Conservation (phyloP, 2,113 vertebrate species). For the Hypocryptadius cinnamomeus region DNA sequence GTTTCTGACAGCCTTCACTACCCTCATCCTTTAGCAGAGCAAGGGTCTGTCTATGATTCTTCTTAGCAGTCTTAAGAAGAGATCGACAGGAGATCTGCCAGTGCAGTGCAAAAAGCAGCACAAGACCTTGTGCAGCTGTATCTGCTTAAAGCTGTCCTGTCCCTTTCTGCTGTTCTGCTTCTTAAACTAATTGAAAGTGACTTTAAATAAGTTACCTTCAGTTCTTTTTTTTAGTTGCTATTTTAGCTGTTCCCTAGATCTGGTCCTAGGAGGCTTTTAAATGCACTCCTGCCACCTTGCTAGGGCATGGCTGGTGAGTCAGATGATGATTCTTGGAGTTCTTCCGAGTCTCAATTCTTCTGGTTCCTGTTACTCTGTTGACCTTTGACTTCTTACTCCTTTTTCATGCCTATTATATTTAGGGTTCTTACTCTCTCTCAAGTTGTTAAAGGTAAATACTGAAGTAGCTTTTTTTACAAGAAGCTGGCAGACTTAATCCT, state of each 20-base stretch:
- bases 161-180: neutral
- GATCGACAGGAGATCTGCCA: neutral
- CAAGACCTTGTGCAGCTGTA: neutral
- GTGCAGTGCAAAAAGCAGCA: neutral
- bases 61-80: neutral
- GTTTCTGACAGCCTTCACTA: neutral
- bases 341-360: neutral
- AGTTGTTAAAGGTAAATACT: neutral
- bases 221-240: neutral
- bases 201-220: neutral
- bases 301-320: neutral
- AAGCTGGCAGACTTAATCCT: neutral
- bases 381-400: neutral
- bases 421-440: neutral
- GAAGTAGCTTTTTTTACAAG: neutral
- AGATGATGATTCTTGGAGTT: neutral
- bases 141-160: neutral
- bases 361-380: neutral
- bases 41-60: neutral
- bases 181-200: slow-evolving; percentile 13
- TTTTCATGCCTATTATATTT: neutral
- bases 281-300: neutral
- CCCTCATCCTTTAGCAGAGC: neutral
- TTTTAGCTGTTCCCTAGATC: neutral
- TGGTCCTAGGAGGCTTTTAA: neutral